Conservation (phyloP, 2,797 vertebrate genomes). For the Pygocentrus nattereri region DNA sequence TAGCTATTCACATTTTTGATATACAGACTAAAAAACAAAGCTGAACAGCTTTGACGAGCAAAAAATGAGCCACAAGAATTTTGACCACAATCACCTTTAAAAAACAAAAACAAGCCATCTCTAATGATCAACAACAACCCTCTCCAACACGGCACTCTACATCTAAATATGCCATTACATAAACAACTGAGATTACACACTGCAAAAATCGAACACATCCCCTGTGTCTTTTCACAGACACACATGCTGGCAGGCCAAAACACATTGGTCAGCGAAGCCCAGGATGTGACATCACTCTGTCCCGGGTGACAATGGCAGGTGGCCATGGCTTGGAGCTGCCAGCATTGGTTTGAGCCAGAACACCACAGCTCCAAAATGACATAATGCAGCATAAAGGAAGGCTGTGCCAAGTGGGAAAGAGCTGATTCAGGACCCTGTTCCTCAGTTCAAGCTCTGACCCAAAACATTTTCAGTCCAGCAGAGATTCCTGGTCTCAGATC, state of each 20-base stretch:
- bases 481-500: neutral
- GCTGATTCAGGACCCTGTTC: neutral
- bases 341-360: slow-evolving; percentile 22
- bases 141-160: neutral
- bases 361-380: neutral
- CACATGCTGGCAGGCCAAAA: slow-evolving; percentile 30
- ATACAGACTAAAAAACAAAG: neutral
- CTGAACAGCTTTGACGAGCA: slow-evolving; percentile 4
- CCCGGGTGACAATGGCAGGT: slow-evolving; percentile 27
- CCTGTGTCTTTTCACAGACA: neutral
- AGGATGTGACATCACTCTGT: slow-evolving; percentile 54
- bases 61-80: slow-evolving; percentile 17
- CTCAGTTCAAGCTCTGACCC: neutral
- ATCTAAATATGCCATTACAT: slow-evolving; percentile 1
- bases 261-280: slow-evolving; percentile 43
- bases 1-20: slow-evolving; percentile 6
- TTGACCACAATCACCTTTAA: neutral
- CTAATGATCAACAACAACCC: neutral
- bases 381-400: slow-evolving; percentile 27
- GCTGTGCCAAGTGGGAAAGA: neutral
- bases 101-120: neutral
- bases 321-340: slow-evolving; percentile 40
- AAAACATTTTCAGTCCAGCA: neutral
- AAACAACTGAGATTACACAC: slow-evolving; percentile 27
- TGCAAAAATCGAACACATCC: slow-evolving; percentile 12